Base-by-base conservation (phyloP, 2,113 vertebrate genomes). In the Leuciscus idus region DNA sequence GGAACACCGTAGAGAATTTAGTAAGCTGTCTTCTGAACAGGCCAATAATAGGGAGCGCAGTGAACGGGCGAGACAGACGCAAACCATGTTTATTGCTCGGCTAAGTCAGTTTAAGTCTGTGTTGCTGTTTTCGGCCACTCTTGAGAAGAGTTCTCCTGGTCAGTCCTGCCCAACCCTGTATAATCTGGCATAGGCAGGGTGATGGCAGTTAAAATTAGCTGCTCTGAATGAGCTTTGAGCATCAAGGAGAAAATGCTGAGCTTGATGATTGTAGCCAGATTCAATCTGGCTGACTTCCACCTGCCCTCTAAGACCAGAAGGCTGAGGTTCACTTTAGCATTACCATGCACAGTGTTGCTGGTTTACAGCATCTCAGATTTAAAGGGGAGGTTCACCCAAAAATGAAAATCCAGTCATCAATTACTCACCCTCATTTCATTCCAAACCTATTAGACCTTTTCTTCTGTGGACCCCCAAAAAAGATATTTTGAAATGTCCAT, bases 171-270 rank as follows among this genome's bases (percentile, higher is more conserved):
- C 61, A 68, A 59, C 74, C 80, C 36, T 48, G 74, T 84, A 79
- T 84, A 80, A 79, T 74, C 84, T 73, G 57, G 72, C 84, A 52
- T 48, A 76, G 87, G 57, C 81, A 33, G 84, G 75, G 85, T 68
- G 43, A 57, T 36, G 72, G n/a, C n/a, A 6, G 52, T 52, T 87
- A 78, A 89, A 89, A 89, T 89, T 89, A 89, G 78, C 86, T n/a
- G 28, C 61, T 81, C 19, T 50, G 75, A 50, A 81, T 59, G 78
- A 83, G 50, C 2, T 23, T 46, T 9, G 19, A 46, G 64, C 39
- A 66, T 81, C 55, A 78, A 64, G 64, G 68, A 77, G 46, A 79
- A 83, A 78, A 82, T 12, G 62, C 79, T 62, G 59, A 85, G 77
- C 86, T 70, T 52, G 75, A 55, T 64, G 77, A 85, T 73, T 73